Base-by-base conservation (phyloP, 2,797 vertebrate species). In the Nyctalus aviator region DNA sequence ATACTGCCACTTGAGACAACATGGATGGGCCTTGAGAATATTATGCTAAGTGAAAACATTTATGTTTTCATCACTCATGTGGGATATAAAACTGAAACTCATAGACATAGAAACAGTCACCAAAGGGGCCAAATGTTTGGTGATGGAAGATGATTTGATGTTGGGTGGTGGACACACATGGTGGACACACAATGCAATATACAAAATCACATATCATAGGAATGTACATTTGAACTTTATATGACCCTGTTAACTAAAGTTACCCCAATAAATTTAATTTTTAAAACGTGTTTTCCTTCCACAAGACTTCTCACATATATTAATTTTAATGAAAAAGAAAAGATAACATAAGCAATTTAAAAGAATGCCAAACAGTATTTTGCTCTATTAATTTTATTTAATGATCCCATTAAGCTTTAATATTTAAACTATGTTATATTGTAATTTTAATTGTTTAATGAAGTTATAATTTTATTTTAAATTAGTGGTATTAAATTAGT, bases 271-370 rank as follows among this genome's bases (percentile, higher is more conserved):
- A 17, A 66, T 66, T 66, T 32, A 66, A 66, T 66, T 66, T 32
- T 66, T 66, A 17, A 66, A n/a, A 66, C 1, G 59, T 55, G 23
- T 32, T 77, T 64, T 72, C 62, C 37, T 73, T 41, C 8, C 23
- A 21, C 32, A 95, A 53, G 55, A 71, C 7, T 84, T 91, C 10
- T 78, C 9, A 79, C 2, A 10, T 57, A 41, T 15, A 12, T 86
- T 77, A 82, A 48, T 64, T 53, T 64, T 55, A 73, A 93, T 62
- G 48, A 23, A 62, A 93, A 83, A 93, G 50, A 78, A 81, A 79
- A 32, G 8, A 79, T 69, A 64, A 86, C 20, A 17, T 46, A 68
- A 76, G 10, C 48, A 35, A 75, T 66, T 66, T 30, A 75, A 95
- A 79, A 55, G 30, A 76, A 79, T 72, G n/a, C 32, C 44, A 87